These are phyloP conservation scores for Dendrolimus pini DNA, from an alignment of 2,888 invertebrate species.

Conservation along the genomic window DNA sequence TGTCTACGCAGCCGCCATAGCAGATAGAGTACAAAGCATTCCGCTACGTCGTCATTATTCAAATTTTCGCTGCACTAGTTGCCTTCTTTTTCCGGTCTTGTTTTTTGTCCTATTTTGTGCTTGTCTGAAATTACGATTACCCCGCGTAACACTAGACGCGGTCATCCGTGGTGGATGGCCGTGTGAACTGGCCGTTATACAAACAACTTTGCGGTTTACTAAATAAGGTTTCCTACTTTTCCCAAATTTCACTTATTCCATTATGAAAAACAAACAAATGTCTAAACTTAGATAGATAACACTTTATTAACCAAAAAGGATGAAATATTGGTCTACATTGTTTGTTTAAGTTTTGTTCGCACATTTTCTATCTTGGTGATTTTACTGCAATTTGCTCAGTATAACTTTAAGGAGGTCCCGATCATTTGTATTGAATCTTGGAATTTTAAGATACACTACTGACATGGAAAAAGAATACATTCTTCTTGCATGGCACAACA, in stretches of 20 bases:
- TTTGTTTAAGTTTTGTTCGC: no score
- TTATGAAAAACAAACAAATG: neutral
- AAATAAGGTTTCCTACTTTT: conserved; percentile 17
- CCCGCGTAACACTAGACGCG: conserved; percentile 63
- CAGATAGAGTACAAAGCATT: conserved; percentile 61
- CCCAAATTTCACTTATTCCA: neutral
- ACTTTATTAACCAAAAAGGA: no score
- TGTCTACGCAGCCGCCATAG: conserved; percentile 53
- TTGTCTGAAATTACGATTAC: conserved; percentile 72
- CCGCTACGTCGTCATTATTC: conserved; percentile 74
- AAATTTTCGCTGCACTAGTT: conserved; percentile 73
- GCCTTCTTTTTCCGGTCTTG: conserved; percentile 73
- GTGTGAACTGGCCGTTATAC: conserved; percentile 68
- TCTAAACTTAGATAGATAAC: no score
- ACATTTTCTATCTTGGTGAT: no score
- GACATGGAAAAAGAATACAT: no score
- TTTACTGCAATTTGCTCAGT: no score
- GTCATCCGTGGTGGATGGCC: conserved; percentile 68
- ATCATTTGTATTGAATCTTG: no score
- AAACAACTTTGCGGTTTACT: conserved; percentile 50
- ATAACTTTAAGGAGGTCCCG: no score
- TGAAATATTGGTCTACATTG: no score
- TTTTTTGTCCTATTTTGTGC: conserved; percentile 66
- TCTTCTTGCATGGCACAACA: no score
- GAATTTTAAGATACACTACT: no score